phyloP scores from a whole-genome alignment of 2,797 vertebrate species.

The Platalea minor region DNA sequence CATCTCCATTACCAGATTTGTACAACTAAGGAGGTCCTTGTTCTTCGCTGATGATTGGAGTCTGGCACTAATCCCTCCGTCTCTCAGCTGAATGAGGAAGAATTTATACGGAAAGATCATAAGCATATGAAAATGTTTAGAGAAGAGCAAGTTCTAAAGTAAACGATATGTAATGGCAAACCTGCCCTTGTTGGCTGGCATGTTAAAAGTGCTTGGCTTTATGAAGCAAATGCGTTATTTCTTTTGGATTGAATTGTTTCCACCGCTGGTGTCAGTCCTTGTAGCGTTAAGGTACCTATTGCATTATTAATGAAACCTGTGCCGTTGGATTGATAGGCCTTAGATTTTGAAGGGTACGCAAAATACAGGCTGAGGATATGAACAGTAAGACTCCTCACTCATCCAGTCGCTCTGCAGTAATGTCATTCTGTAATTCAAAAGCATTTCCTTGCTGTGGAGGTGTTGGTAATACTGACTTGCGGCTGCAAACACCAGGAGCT shows the following conservation, averaged over 20 bases:
- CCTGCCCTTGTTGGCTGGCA: slow-evolving; percentile 20
- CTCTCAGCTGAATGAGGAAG: background rate
- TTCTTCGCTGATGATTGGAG: background rate
- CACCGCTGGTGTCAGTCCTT: background rate
- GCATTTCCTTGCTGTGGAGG: background rate
- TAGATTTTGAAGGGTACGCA: background rate
- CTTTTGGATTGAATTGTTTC: slow-evolving; percentile 24
- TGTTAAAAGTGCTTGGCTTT: background rate
- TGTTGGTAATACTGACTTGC: background rate
- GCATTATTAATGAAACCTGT: background rate
- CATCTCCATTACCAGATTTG: background rate
- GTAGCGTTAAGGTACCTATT: background rate
- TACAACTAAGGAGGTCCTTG: background rate
- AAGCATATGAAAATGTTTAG: slow-evolving; percentile 44
- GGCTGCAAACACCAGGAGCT: background rate
- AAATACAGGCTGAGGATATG: background rate
- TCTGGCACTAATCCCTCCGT: slow-evolving; percentile 17
- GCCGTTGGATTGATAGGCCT: background rate
- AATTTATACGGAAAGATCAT: slow-evolving; percentile 19
- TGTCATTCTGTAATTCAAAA: background rate
- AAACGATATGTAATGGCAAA: slow-evolving; percentile 41
- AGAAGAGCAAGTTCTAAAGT: slow-evolving; percentile 46
- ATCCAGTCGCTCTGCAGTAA: background rate
- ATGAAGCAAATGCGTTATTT: background rate
- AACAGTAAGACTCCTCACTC: background rate